Evolutionary conservation across 2,113 vertebrate species (phyloP), one percentile per base, ranked within the genome.

Genomic region (Silurus meridionalis): DNA sequence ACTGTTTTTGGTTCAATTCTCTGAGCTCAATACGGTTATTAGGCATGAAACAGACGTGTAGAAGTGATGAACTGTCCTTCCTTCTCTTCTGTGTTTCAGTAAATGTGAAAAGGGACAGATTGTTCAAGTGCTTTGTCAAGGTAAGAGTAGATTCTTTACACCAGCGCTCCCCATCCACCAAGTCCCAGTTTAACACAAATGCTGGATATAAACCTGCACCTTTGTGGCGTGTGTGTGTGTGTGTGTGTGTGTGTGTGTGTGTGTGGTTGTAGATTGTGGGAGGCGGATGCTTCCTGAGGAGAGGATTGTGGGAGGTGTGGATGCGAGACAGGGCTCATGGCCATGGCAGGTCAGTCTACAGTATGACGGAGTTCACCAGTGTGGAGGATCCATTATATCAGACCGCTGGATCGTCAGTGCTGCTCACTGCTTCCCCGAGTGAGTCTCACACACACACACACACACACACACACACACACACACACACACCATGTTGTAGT

Each of bases 391-490:
- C 72, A 92, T 98, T 88, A 96, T 98, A 79, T 96, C 97, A 0
- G 93, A 95, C 85, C 96, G 96, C 87, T 98, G 97, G 97, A 94
- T 98, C 46, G 82, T 98, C 87, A 97, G 96, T 0, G 96, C 97
- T 0, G 96, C 97, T 11, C 97, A 98, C 91, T 98, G 97, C 92
- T 97, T 98, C 87, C 96, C 95, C 0, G 96, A 97, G 97, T 98
- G 89, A 94, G 96, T 93, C 52, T 17, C 57, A 72, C 50, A 61
- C 53, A 82, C 50, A 66, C 63, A 57, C 52, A 63, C 15, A 37
- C 60, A 81, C 61, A 72, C 80, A 87, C 64, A 63, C 66, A 82
- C 78, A 72, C 53, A 58, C 19, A 69, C 67, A 50, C 37, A 77
- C 8, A 23, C 64, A 67, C 46, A 37, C 28, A 37, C 28, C 28